Conservation (phyloP, 1,140 invertebrate genomes). For the Camponotus floridanus region DNA sequence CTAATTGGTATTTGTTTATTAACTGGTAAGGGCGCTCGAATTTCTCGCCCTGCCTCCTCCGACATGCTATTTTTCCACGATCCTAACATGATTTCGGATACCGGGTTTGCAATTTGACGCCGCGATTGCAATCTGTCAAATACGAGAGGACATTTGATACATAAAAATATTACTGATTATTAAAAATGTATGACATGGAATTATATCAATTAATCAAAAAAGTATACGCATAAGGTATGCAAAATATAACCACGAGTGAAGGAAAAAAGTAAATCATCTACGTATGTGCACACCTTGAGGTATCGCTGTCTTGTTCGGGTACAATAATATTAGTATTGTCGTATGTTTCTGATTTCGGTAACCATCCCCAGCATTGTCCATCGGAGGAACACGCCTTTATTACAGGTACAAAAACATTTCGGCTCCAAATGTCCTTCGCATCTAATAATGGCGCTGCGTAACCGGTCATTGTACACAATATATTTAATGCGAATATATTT, state of each 20-base stretch:
- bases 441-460: conserved; percentile 55
- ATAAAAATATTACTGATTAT: not conserved
- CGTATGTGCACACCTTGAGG: conserved; percentile 27
- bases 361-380: conserved; percentile 71
- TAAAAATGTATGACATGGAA: not conserved
- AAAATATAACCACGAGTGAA: not conserved
- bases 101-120: conserved; percentile 34
- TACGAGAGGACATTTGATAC: not conserved
- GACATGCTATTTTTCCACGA: conserved; percentile 53
- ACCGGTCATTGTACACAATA: conserved; percentile 12
- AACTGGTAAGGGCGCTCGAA: conserved; percentile 23
- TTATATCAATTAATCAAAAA: not conserved
- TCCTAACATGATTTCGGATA: conserved; percentile 47
- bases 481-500: conserved; percentile 33
- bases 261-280: not conserved
- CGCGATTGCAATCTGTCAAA: conserved; percentile 59
- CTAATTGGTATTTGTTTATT: conserved; percentile 62
- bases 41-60: conserved; percentile 31
- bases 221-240: not conserved
- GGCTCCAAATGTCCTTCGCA: conserved; percentile 5
- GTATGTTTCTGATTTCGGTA: conserved; percentile 54
- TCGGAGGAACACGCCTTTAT: conserved; percentile 51
- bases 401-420: conserved; percentile 37
- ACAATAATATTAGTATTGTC: conserved; percentile 30
- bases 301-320: conserved; percentile 34